Evolutionary conservation across 1,140 invertebrate genomes (phyloP).

Genomic region (Elysia chlorotica): DNA sequence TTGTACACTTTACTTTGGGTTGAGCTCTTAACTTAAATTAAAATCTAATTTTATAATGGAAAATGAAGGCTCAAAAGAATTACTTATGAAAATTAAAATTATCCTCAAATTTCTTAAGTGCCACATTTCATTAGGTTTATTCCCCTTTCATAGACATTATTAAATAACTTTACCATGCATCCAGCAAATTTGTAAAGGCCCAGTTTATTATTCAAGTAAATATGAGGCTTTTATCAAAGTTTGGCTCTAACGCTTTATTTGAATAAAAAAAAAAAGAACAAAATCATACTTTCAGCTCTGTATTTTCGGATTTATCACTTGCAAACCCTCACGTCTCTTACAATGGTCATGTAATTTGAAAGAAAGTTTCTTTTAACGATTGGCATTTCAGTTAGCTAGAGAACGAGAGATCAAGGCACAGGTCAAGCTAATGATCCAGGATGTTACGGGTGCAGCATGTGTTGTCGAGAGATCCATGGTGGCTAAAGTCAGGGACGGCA

Average conservation of each 20-base stretch:
- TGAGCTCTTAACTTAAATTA: too few relatives aligned
- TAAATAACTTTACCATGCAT: too few relatives aligned
- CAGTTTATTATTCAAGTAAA: background rate
- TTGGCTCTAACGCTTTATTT: too few relatives aligned
- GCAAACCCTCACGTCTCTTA: background rate
- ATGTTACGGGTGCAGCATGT: background rate
- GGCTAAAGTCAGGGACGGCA: background rate
- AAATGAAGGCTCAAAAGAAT: too few relatives aligned
- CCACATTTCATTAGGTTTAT: too few relatives aligned
- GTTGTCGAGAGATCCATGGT: slow-evolving; percentile 11
- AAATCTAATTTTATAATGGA: too few relatives aligned
- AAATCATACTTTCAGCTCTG: background rate
- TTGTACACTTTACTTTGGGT: too few relatives aligned
- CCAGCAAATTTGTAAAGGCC: too few relatives aligned
- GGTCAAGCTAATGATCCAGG: slow-evolving; percentile 57
- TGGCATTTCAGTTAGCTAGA: slow-evolving; percentile 55
- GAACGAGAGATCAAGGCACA: slow-evolving; percentile 68
- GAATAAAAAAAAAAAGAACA: background rate
- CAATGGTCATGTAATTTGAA: background rate
- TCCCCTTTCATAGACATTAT: too few relatives aligned
- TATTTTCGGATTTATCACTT: background rate
- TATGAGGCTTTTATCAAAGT: background rate
- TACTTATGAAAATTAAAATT: too few relatives aligned
- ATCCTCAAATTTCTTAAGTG: too few relatives aligned
- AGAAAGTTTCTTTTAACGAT: background rate